phyloP scores from a whole-genome alignment of 2,888 invertebrate genomes.

The Epiblema foenella region DNA sequence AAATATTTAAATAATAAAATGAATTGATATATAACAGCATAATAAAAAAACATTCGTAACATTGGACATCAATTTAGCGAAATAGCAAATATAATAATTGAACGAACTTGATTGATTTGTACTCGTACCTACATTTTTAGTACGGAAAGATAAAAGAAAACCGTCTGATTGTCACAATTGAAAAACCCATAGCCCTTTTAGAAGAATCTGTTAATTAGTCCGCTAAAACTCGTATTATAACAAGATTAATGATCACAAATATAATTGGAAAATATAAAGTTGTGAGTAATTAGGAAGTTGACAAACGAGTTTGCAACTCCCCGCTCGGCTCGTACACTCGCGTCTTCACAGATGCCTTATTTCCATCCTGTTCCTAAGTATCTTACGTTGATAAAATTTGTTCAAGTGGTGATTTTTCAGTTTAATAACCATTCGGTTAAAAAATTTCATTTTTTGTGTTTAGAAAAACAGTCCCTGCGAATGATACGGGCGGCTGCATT shows the following conservation, averaged over 20 bases:
- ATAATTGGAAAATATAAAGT: slow-evolving; percentile 40
- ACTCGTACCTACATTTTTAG: too few species aligned
- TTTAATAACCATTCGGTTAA: neutral
- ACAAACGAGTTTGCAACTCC: slow-evolving; percentile 31
- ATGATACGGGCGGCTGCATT: too few species aligned
- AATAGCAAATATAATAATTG: too few species aligned
- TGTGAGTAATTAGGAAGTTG: slow-evolving; percentile 41
- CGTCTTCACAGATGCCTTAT: neutral
- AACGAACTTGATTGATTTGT: too few species aligned
- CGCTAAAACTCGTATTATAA: slow-evolving; percentile 27
- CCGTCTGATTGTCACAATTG: neutral
- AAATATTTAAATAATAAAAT: too few species aligned
- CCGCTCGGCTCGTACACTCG: neutral
- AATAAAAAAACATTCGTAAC: too few species aligned
- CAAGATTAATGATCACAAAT: slow-evolving; percentile 39
- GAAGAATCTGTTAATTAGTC: slow-evolving; percentile 18
- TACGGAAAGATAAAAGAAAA: neutral
- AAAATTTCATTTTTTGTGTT: too few species aligned
- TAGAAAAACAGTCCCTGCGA: too few species aligned
- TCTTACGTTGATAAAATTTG: neutral
- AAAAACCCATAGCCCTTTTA: slow-evolving; percentile 1
- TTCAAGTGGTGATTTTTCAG: neutral
- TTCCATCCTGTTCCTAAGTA: neutral
- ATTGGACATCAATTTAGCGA: too few species aligned
- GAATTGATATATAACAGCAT: too few species aligned